These are phyloP conservation scores for Plecturocebus donacophilus DNA, from an alignment of 2,113 vertebrate genomes.

Conservation along the genomic window DNA sequence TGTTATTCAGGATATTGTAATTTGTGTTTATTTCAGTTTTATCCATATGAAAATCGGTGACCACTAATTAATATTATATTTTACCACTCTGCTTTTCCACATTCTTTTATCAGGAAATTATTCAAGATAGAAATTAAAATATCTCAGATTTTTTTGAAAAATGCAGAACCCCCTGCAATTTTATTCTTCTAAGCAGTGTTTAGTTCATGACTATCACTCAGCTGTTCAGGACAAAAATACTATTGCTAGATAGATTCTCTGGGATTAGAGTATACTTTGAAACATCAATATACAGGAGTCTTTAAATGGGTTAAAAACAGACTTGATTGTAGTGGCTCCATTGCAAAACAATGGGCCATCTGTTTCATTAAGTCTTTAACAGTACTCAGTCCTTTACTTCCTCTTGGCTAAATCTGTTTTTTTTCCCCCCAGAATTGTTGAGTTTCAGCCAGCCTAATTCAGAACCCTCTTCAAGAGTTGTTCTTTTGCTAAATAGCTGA, in stretches of 20 bases:
- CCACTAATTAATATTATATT: slow-evolving; percentile 5
- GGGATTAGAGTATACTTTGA: slow-evolving; percentile 41
- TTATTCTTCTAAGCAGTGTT: not conserved
- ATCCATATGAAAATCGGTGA: not conserved
- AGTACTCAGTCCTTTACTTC: slow-evolving; percentile 56
- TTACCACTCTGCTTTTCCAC: not conserved
- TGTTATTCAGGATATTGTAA: not conserved
- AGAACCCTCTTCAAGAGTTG: slow-evolving; percentile 67
- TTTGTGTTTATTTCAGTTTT: slow-evolving; percentile 13
- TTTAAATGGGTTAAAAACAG: slow-evolving; percentile 76
- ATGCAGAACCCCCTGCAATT: not conserved
- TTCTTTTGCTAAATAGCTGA: slow-evolving; percentile 68
- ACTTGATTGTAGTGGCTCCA: slow-evolving; percentile 61
- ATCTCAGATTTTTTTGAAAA: not conserved
- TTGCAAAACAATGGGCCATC: slow-evolving; percentile 71
- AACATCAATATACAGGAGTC: slow-evolving; percentile 47
- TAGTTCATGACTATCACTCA: slow-evolving; percentile 36
- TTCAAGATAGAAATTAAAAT: slow-evolving; percentile 41
- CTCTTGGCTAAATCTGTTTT: slow-evolving; percentile 68
- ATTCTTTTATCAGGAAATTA: not conserved
- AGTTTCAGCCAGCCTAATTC: slow-evolving; percentile 73
- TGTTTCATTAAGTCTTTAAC: slow-evolving; percentile 74
- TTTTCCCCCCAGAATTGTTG: slow-evolving; percentile 44
- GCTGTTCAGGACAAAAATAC: slow-evolving; percentile 41
- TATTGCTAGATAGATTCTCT: slow-evolving; percentile 22